Evolutionary conservation across 2,113 vertebrate genomes (phyloP).

Genomic region (Chrysemys picta): DNA sequence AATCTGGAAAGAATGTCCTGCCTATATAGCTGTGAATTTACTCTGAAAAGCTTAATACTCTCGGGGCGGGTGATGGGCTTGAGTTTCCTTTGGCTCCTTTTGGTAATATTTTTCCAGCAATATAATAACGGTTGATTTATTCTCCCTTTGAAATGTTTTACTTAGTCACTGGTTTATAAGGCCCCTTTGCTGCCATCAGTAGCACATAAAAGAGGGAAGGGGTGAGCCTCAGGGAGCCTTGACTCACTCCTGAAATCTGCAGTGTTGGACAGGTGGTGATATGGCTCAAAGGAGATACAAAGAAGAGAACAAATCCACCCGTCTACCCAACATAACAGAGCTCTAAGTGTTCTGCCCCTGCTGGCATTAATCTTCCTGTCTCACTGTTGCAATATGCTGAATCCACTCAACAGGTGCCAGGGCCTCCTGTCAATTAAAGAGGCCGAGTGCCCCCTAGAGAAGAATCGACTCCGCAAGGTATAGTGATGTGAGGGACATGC

Average conservation of each 20-base stretch:
- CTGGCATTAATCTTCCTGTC: background rate
- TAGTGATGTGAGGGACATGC: background rate
- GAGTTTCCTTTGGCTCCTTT: background rate
- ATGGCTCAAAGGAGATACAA: background rate
- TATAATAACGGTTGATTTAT: background rate
- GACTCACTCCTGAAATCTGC: background rate
- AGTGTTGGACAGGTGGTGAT: background rate
- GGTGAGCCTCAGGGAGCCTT: background rate
- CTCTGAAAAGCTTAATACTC: background rate
- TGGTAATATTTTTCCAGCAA: background rate
- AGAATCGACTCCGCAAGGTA: background rate
- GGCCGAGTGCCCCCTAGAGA: background rate
- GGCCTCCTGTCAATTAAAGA: background rate
- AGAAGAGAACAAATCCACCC: background rate
- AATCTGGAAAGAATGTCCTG: background rate
- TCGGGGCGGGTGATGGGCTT: conserved; percentile 4
- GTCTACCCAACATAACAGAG: background rate
- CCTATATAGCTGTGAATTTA: conserved; percentile 16
- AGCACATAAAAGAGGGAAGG: background rate
- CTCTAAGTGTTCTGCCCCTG: background rate
- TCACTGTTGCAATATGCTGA: background rate
- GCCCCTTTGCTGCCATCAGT: background rate
- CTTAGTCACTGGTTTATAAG: background rate
- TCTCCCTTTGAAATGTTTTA: background rate
- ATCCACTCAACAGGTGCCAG: background rate